phyloP scores from a whole-genome alignment of 1,140 invertebrate species.

The Cydia splendana region DNA sequence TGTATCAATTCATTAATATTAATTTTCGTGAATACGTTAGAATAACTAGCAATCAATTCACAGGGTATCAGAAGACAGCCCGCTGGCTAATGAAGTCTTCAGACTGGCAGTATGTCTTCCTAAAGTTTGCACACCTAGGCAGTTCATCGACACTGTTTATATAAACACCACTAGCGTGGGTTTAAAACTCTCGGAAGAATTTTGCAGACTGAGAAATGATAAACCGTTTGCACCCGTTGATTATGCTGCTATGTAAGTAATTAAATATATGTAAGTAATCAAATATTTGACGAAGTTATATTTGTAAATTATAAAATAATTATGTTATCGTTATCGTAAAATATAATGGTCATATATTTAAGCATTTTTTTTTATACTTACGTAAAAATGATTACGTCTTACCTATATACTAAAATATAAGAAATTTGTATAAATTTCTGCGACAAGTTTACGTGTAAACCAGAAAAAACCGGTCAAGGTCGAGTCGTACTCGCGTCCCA shows the following conservation, averaged over 20 bases:
- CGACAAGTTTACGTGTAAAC: no score
- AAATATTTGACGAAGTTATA: neutral
- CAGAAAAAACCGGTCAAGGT: no score
- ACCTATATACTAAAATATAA: no score
- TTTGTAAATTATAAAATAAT: no score
- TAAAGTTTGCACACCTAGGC: constrained; percentile 49
- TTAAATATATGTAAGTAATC: constrained; percentile 44
- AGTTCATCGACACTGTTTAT: constrained; percentile 45
- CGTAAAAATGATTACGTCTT: no score
- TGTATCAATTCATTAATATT: no score
- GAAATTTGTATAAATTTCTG: no score
- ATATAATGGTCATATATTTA: no score
- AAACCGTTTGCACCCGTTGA: constrained; percentile 57
- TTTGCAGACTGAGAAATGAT: constrained; percentile 58
- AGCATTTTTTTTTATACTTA: no score
- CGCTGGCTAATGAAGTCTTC: constrained; percentile 32
- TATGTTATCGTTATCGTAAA: no score
- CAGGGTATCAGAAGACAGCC: constrained; percentile 38
- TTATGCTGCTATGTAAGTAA: constrained; percentile 51
- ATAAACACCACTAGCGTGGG: constrained; percentile 49
- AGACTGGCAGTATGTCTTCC: constrained; percentile 59
- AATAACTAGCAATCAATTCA: constrained; percentile 28
- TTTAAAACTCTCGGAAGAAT: constrained; percentile 49
- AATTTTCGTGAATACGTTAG: no score
- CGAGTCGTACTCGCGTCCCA: no score